A percentile compares a stretch with the other conserved stretches of the same genome.
These are phyloP conservation scores for Tribolium madens DNA, from an alignment of 1,140 invertebrate species.

Conservation along the genomic window DNA sequence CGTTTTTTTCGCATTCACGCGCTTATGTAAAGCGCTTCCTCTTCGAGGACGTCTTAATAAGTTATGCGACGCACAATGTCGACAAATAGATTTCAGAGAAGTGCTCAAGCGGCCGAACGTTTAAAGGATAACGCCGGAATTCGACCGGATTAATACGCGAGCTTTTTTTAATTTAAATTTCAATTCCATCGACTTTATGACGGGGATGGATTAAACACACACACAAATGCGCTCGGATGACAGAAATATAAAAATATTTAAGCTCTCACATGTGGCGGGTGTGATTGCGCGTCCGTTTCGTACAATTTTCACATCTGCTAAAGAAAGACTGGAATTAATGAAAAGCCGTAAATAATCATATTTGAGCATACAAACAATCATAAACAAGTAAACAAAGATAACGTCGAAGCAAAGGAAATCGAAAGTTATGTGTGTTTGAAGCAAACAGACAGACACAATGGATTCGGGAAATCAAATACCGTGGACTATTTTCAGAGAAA, in stretches of 20 bases:
- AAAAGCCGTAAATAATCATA: constrained; percentile 5
- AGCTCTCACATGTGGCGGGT: too few species aligned
- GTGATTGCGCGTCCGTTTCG: too few species aligned
- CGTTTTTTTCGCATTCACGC: constrained; percentile 23
- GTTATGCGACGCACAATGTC: constrained; percentile 4
- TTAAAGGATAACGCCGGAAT: constrained; percentile 16
- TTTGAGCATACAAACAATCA: constrained; percentile 23
- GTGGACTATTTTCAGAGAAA: neutral
- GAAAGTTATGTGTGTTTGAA: constrained; percentile 12
- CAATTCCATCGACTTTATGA: constrained; percentile 13
- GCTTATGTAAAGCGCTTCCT: constrained; percentile 30
- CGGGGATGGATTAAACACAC: neutral
- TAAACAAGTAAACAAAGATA: constrained; percentile 9
- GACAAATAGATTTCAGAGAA: constrained; percentile 23
- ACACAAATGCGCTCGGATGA: neutral
- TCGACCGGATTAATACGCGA: constrained; percentile 10
- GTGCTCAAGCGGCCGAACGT: constrained; percentile 7
- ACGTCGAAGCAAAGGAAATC: neutral
- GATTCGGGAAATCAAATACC: constrained; percentile 2
- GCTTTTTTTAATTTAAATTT: constrained; percentile 17
- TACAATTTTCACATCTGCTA: neutral
- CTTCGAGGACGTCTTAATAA: constrained; percentile 16
- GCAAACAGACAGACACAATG: neutral
- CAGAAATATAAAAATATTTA: neutral
- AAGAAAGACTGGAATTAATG: neutral